Base-by-base conservation (phyloP, 2,113 vertebrate species). In the Corythoichthys haematopterus region DNA sequence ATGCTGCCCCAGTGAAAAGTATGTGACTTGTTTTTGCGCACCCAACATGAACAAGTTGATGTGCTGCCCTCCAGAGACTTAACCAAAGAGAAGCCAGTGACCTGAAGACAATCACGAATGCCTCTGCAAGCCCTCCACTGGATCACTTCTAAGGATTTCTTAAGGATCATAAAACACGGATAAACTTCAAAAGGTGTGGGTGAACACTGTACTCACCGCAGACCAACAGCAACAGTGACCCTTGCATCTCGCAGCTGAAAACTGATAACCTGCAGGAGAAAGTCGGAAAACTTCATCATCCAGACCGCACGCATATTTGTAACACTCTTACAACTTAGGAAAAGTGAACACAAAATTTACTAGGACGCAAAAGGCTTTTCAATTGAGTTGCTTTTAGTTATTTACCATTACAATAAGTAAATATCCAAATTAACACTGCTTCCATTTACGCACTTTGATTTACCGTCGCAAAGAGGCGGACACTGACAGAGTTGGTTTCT, bases 131-230 rank as follows among this genome's bases (percentile, higher is more conserved):
- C 8, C 33, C 56, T 35, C 68, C 75, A 79, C 38, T 71, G 72
- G 61, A 56, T 50, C 56, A 67, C 80, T 75, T 82, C 74, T 71
- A 71, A 83, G 65, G 68, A 50, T 75, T 53, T 53, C 43, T 50
- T 62, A 0, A 11, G 71, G 50, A 74, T 70, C 64, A 74, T 72
- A 76, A 70, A 60, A 63, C 61, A 46, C 6, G 33, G 51, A 46
- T 0, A 12, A 78, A 81, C 76, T 74, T 77, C 75, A 81, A 84
- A 80, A 46, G 60, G 70, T 14, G 28, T 4, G 15, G 9, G 36
- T 9, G 66, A 6, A 20, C 20, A 61, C 68, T 58, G 38, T 16
- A 86, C 88, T 90, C 62, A 91, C 89, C 84, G 62, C 80, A 83
- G 60, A 87, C 2, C 53, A 91, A 76, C 55, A 66, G 20, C 2